These are phyloP conservation scores for Scaptomyza montana DNA, from an alignment of 1,140 invertebrate genomes.

Conservation along the genomic window DNA sequence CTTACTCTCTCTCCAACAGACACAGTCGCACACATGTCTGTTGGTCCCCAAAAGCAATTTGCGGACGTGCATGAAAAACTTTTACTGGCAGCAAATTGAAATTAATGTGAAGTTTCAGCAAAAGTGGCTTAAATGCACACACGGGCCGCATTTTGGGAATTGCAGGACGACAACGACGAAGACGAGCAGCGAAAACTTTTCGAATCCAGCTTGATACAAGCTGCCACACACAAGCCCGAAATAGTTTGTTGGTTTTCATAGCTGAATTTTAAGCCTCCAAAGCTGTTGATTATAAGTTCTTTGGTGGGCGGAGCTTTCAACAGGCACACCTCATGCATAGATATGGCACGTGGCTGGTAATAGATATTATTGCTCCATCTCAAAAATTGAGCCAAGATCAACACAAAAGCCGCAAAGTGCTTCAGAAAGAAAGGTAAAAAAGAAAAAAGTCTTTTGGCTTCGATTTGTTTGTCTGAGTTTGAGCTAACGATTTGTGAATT, in stretches of 20 bases:
- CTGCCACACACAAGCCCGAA: constrained; percentile 48
- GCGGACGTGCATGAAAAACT: constrained; percentile 81
- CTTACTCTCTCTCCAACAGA: constrained; percentile 31
- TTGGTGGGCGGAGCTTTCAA: constrained; percentile 13
- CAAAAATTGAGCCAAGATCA: constrained; percentile 27
- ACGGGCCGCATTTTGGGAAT: constrained; percentile 83
- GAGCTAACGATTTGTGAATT: constrained; percentile 82
- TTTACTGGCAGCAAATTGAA: constrained; percentile 83
- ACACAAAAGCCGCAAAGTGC: constrained; percentile 35
- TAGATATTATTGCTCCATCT: not conserved
- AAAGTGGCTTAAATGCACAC: constrained; percentile 83
- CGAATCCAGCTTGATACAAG: constrained; percentile 44
- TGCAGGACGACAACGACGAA: constrained; percentile 42
- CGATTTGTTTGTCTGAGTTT: constrained; percentile 54
- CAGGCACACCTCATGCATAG: constrained; percentile 41
- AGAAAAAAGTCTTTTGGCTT: constrained; percentile 12
- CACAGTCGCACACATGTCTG: constrained; percentile 16
- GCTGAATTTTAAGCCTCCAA: constrained; percentile 69
- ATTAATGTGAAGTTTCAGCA: constrained; percentile 83
- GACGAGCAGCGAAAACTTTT: constrained; percentile 11
- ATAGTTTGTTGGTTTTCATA: constrained; percentile 66
- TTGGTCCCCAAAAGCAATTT: constrained; percentile 72
- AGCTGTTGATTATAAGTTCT: constrained; percentile 80
- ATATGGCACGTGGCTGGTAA: constrained; percentile 1
- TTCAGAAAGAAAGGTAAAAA: constrained; percentile 11